Evolutionary conservation across 2,797 vertebrate species (phyloP), one percentile per base, ranked within the genome.

Genomic region (Gymnoscopelus microlampas): DNA sequence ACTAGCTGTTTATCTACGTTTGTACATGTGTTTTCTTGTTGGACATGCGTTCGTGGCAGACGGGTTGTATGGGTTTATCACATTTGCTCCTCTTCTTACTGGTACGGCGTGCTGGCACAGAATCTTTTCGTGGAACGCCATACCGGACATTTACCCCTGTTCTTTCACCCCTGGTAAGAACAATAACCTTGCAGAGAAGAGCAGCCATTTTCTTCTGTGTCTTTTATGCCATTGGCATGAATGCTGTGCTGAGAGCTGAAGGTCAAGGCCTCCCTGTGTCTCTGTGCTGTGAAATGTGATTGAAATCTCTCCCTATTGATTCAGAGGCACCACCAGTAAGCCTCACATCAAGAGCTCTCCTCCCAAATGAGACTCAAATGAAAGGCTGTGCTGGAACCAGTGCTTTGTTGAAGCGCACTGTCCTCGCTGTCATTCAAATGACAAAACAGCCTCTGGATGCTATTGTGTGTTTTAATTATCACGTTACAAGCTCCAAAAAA

Each of bases 331-430:
- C 49, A 14, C 53, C 49, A 14, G 12, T 53, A 29, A 61, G 32
- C 1, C 32, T 71, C 2, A 32, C 44, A 29, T 66, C 32, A 53
- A 7, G 23, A 29, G n/a, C 47, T 3, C 10, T 14, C 35, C 51
- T 63, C 62, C 51, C 13, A 7, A 60, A 60, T 19, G 14, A 57
- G 53, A 62, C 58, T 53, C 66, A 68, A 72, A 77, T 73, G 39
- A 71, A 68, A 72, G 60, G 60, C 44, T 19, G 35, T 60, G 50
- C 71, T 73, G 64, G n/a, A 53, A 13, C 32, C 19, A 35, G 29
- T 26, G 35, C 58, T 67, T 50, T 23, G 13, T 58, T 26, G 24
- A 53, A 48, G 14, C 53, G 12, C 63, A 65, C 61, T 50, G 32
- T 39, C 8, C 39, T 44, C 1, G 5, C 32, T 35, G 32, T 6